phyloP scores from a whole-genome alignment of 1,140 invertebrate genomes.

The Drosophila yakuba region DNA sequence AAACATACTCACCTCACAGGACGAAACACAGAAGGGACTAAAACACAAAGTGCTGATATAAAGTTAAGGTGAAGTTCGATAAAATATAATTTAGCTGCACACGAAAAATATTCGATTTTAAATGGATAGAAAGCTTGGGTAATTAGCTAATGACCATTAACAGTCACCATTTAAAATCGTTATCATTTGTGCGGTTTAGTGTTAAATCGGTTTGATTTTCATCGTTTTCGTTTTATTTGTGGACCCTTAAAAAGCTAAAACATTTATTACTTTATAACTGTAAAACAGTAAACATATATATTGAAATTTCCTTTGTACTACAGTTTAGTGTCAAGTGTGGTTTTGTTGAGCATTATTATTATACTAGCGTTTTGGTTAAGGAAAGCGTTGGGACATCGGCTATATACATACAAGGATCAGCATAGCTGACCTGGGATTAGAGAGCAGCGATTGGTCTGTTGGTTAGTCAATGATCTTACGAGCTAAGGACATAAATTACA shows the following conservation, averaged over 20 bases:
- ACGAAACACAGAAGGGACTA: constrained; percentile 35
- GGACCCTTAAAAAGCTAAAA: constrained; percentile 61
- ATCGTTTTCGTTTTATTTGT: constrained; percentile 49
- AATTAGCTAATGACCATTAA: not conserved
- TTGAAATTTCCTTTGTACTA: constrained; percentile 73
- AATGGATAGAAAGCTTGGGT: not conserved
- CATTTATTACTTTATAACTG: constrained; percentile 45
- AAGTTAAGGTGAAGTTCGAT: constrained; percentile 24
- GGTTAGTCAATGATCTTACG: constrained; percentile 48
- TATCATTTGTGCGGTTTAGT: constrained; percentile 34
- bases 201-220: constrained; percentile 25
- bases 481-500: constrained; percentile 58
- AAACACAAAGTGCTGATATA: constrained; percentile 32
- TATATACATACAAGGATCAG: constrained; percentile 62
- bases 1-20: constrained; percentile 57
- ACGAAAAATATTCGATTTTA: constrained; percentile 4
- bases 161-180: not conserved
- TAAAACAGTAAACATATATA: constrained; percentile 58
- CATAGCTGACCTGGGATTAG: constrained; percentile 21
- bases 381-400: constrained; percentile 61
- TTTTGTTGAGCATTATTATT: constrained; percentile 52
- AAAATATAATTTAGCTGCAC: constrained; percentile 4
- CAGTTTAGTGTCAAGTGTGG: constrained; percentile 60
- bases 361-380: constrained; percentile 75
- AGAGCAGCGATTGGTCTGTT: constrained; percentile 7